Evolutionary conservation across 35 echinoderm and acorn worm species (phyloP), one percentile per base, ranked within the genome.

Genomic region (Ophiothrix spiculata): DNA sequence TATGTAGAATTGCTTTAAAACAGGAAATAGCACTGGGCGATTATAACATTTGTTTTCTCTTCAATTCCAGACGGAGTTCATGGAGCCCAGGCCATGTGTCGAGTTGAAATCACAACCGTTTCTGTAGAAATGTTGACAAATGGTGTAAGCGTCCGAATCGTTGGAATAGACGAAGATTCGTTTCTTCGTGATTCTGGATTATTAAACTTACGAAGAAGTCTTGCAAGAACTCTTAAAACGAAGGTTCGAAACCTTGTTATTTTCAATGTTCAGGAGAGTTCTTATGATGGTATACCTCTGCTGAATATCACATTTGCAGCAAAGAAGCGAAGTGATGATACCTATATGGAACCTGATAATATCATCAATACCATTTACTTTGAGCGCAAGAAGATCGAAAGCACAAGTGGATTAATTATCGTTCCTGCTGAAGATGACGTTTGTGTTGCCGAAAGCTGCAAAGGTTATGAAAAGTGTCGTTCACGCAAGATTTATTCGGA

Each of bases 191-290:
- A 33, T 12, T 74, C 36, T 34, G 85, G 93, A 14, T 38, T 95
- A 0, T 73, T 86, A 0, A 79, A 60, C 21, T 80, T 95, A 21
- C 79, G 93, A 1, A 85, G 87, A 36, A 75, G 85, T 36, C 81
- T 90, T 4, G 78, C 63, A 31, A 79, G 88, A 31, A 74, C 84
- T 3, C 77, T 95, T 1, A 81, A 81, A 31, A 85, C 93, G 1
- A 75, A 83, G 21, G 81, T 60, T 12, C 63, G 63, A 35, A 91
- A 87, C 34, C 89, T 95, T 17, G 75, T 82, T 73, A 95, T 95
- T n/a, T 95, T 91, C 77, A 95, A 95, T 41, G 87, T 95, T 49
- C 89, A 91, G 29, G 89, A 95, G 49, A 87, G 91, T 39, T 37
- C 38, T 35, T 85, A 46, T 13, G 56, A 87, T 37, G 77, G 81